Evolutionary conservation across 2,888 invertebrate genomes (phyloP), one percentile per base, ranked within the genome.

Genomic region (Nezara viridula): DNA sequence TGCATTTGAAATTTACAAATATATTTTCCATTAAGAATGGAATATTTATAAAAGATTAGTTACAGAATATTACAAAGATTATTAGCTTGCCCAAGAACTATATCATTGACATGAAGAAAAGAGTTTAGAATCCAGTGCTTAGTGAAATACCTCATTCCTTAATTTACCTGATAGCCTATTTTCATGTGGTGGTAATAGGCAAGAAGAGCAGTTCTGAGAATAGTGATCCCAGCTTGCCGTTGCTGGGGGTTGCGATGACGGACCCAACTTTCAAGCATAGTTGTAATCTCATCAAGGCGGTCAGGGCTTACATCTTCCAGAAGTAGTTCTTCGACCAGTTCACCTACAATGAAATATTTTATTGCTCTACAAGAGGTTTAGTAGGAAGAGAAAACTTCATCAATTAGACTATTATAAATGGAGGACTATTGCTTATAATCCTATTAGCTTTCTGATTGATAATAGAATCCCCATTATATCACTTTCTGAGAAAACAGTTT

Each of bases 161-260:
- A 14, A n/a, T 44, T 89, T 88, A 95, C 95, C 92, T 96, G 96
- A 91, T 95, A 96, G 32, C 96, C 96, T 88, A 96, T 94, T 92
- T 95, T 95, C 91, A 96, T 95, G 90, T 96, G 95, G 92, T 95
- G 95, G 24, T 96, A 95, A 91, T 95, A 96, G 0, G 95, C 94
- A 91, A 94, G 92, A 92, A 94, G 92, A 14, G 93, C 92, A 55
- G 93, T 92, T 85, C 93, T 92, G 37, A 94, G 91, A 10, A 93
- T 93, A 91, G 94, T 93, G 16, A 94, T 92, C 0, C 95, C 94
- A 0, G 95, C 95, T 55, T 96, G 94, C 89, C 96, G 93, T 88
- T 96, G 96, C 91, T 96, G 95, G 1, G 95, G 94, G 91, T 96
- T 96, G 55, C 95, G 95, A 91, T 95, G 94, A 55, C 94, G 93